Base-by-base conservation (phyloP, 2,888 invertebrate genomes). In the Stenchaetothrips biformis region DNA sequence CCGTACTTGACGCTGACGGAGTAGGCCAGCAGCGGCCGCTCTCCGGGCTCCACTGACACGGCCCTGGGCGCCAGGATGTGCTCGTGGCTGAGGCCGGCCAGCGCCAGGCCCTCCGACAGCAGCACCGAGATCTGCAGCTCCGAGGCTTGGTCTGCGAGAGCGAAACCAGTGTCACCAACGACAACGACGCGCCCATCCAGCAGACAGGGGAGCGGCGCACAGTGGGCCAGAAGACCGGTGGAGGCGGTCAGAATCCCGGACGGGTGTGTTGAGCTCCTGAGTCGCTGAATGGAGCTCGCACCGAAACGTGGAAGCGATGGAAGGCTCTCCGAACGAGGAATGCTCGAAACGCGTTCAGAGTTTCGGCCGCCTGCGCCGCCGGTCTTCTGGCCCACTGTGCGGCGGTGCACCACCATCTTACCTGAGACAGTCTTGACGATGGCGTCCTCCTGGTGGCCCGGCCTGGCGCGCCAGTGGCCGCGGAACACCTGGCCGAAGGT, bases 381-480 rank as follows among this genome's bases (percentile, higher is more conserved):
- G 37, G 37, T 37, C 37, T 37, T 62, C 79, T 47, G n/a, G 80
- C 7, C 81, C 81, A 78, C 77, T 78, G 67, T 80, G 77, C n/a
- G 80, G 81, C 82, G 59, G 25, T 79, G 16, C 59, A 62, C n/a
- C n/a, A n/a, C n/a, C n/a, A 7, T 81, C 91, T 90, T 86, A 96
- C 95, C 93, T 89, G 92, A 90, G 79, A 96, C 94, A 82, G 96
- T 96, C 88, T 97, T 97, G 81, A 96, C 92, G 83, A 94, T 88
- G 80, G 96, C 95, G 85, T 94, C 93, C 85, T 93, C 11, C 88
- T 88, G 27, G 90, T 90, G 4, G 90, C 90, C 81, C 88, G 86
- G 49, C 82, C 82, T 48, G 82, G 81, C 59, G 83, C 83, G 84
- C 91, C 91, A 89, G n/a, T 91, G 90, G 78, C 95, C 96, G 84